Evolutionary conservation across 1,140 invertebrate species (phyloP), one percentile per base, ranked within the genome.

Genomic region (Cydia pomonella): DNA sequence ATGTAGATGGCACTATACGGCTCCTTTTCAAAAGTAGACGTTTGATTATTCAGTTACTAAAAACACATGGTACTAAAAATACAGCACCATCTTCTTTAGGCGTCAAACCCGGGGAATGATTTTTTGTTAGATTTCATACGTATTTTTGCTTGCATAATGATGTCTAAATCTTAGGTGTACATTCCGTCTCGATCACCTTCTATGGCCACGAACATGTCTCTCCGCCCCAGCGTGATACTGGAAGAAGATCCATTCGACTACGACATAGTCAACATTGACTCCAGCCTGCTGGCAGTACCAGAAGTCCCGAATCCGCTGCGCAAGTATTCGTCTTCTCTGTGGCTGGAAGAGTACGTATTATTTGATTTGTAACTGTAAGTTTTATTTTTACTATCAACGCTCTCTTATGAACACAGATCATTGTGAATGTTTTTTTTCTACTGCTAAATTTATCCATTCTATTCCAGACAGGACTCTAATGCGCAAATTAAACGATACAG

Each of bases 261-360:
- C 69, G 90, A 92, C 5, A 92, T 92, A 21, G 84, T 92, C 21
- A 92, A 92, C 73, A 92, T 92, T 63, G 87, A 92, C 75, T 76
- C 78, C 1, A 80, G 73, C 6, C 74, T 90, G 44, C 74, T 91
- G 1, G 79, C 75, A 16, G 72, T 89, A 10, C 85, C 84, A 2
- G 82, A 84, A 16, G 80, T 80, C 13, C 27, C 7, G 64, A 3
- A 3, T 21, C 29, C 64, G 27, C 18, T 18, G 27, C 64, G 3
- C 29, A 69, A 38, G 7, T 10, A 23, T 12, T 59, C 53, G 6
- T 59, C 53, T 23, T 59, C 53, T 10, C 9, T 59, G 53, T 59
- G 53, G 53, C 18, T 59, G 21, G 10, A 59, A 10, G 53, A 59
- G 53, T 59, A 2, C 18, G 53, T 59, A 59, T 12, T 50, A n/a